Conservation (phyloP, 2,113 vertebrate species). For the Oncorhynchus kisutch region DNA sequence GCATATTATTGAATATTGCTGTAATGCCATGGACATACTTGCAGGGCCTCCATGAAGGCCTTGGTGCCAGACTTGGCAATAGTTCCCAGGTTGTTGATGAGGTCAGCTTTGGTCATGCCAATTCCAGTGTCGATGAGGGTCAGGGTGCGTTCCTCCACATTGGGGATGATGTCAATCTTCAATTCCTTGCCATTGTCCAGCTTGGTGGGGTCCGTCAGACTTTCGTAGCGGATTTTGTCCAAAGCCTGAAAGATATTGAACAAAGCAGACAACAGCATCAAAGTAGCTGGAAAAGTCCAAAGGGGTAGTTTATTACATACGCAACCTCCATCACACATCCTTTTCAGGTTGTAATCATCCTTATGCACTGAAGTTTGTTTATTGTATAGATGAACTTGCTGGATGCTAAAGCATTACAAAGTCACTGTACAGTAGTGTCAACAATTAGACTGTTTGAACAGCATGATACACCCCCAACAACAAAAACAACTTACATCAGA, state of each 20-base stretch:
- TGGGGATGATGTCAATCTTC: conserved; percentile 92
- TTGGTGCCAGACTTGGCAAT: conserved; percentile 94
- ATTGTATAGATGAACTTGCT: no score
- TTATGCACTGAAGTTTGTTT: background rate
- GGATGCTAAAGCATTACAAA: no score
- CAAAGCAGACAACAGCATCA: background rate
- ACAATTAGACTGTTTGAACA: no score
- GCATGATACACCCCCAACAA: no score
- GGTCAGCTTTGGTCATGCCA: conserved; percentile 94
- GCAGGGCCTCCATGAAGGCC: conserved; percentile 94
- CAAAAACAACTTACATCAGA: conserved; percentile 81
- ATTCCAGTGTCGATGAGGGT: conserved; percentile 89
- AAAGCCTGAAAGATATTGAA: conserved; percentile 71
- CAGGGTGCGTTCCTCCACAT: conserved; percentile 78
- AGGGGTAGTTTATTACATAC: background rate
- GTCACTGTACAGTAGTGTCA: no score
- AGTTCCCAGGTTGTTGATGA: conserved; percentile 91
- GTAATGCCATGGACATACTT: conserved; percentile 66
- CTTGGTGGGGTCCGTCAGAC: conserved; percentile 86
- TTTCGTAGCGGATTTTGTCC: conserved; percentile 95
- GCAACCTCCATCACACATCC: background rate
- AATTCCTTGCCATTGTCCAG: conserved; percentile 88
- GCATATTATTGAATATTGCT: background rate
- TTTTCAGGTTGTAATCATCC: background rate
- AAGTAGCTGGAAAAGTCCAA: background rate